A percentile compares a stretch with the other conserved stretches of the same genome.
phyloP scores from a whole-genome alignment of 2,113 vertebrate genomes.

The Pedetes capensis region DNA sequence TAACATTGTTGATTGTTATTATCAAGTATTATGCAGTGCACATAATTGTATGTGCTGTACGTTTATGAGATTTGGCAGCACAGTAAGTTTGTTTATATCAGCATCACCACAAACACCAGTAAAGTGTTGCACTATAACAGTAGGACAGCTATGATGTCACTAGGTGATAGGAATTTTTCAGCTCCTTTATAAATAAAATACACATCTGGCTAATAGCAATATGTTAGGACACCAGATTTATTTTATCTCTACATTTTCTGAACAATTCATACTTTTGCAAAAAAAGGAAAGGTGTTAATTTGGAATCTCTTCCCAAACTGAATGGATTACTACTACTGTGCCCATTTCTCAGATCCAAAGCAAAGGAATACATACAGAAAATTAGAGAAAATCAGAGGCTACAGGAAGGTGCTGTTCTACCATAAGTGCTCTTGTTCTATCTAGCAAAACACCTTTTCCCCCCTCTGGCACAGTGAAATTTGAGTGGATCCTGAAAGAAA shows the following conservation, averaged over 20 bases:
- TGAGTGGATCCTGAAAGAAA: not conserved
- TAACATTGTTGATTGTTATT: not conserved
- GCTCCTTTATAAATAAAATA: not conserved
- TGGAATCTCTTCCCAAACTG: not conserved
- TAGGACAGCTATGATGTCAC: no score
- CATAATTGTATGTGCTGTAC: no score
- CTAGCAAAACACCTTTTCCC: not conserved
- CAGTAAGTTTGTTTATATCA: not conserved
- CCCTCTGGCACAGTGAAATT: not conserved
- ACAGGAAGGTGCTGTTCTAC: not conserved
- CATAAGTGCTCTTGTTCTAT: not conserved
- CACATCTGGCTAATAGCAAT: not conserved
- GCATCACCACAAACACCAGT: not conserved
- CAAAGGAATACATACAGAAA: not conserved
- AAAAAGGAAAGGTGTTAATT: conserved; percentile 15
- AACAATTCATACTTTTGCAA: not conserved
- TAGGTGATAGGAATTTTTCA: not conserved
- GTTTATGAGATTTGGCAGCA: not conserved
- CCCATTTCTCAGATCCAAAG: conserved; percentile 5
- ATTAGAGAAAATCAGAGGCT: not conserved
- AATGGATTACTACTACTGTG: not conserved
- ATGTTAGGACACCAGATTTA: not conserved
- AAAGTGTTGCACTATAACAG: not conserved
- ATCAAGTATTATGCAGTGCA: not conserved
- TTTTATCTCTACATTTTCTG: not conserved